Evolutionary conservation across 1,140 invertebrate genomes (phyloP).

Genomic region (Sitophilus oryzae): DNA sequence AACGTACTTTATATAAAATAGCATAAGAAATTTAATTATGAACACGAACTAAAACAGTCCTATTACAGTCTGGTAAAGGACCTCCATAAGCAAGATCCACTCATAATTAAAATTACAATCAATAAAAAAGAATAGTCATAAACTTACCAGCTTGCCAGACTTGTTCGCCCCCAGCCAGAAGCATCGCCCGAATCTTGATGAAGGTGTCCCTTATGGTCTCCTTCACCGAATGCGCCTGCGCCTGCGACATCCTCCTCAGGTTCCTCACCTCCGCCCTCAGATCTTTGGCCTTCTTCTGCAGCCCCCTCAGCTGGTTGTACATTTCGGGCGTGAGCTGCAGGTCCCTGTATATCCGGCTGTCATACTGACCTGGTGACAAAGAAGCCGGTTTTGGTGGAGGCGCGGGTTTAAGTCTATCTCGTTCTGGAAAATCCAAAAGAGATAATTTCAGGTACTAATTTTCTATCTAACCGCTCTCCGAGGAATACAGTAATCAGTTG

Average conservation of each 20-base stretch:
- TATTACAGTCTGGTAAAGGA: too few relatives aligned
- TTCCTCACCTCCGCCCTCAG: constrained; percentile 83
- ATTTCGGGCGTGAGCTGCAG: constrained; percentile 74
- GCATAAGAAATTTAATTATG: too few relatives aligned
- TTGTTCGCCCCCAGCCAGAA: constrained; percentile 58
- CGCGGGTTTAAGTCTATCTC: constrained; percentile 75
- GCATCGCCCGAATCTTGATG: constrained; percentile 70
- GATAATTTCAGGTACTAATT: neutral
- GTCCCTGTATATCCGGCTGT: constrained; percentile 53
- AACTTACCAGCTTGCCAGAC: constrained; percentile 42
- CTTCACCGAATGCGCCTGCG: constrained; percentile 82
- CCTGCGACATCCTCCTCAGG: constrained; percentile 80
- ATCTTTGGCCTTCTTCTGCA: constrained; percentile 88
- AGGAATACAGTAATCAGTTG: too few relatives aligned
- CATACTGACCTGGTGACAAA: constrained; percentile 61
- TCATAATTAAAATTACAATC: too few relatives aligned
- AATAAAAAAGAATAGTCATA: too few relatives aligned
- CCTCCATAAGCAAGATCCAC: too few relatives aligned
- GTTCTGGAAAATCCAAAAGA: constrained; percentile 51
- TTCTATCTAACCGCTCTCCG: too few relatives aligned
- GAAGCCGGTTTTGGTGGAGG: constrained; percentile 78
- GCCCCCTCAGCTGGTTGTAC: constrained; percentile 74
- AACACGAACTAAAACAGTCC: too few relatives aligned
- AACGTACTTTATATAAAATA: too few relatives aligned
- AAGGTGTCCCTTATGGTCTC: constrained; percentile 88